phyloP scores from a whole-genome alignment of 1,140 invertebrate genomes.

The Aporrectodea caliginosa region DNA sequence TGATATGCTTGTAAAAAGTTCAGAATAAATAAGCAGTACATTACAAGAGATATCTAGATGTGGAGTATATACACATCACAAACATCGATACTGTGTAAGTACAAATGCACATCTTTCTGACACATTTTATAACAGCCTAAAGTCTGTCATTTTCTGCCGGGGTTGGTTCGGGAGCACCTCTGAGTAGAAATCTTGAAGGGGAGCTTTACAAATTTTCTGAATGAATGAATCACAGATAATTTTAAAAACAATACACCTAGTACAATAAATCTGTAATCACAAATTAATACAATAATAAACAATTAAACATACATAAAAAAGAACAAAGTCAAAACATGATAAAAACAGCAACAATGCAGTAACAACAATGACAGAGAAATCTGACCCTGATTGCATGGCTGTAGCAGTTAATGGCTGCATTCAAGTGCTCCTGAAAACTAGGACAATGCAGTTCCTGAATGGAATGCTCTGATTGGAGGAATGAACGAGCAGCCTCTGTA shows the following conservation, averaged over 20 bases:
- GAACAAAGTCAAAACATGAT: background rate
- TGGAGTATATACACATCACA: too few species aligned
- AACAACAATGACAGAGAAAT: background rate
- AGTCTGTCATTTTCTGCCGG: too few species aligned
- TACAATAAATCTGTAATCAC: background rate
- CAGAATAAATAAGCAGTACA: too few species aligned
- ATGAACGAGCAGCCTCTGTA: slow-evolving; percentile 68
- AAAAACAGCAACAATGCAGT: background rate
- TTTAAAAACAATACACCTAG: background rate
- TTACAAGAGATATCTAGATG: too few species aligned
- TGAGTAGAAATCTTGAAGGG: too few species aligned
- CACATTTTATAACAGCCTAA: too few species aligned
- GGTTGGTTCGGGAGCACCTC: too few species aligned
- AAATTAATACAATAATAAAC: background rate
- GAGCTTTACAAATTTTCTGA: too few species aligned
- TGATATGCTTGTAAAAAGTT: too few species aligned
- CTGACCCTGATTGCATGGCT: slow-evolving; percentile 61
- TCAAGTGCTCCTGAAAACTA: slow-evolving; percentile 67
- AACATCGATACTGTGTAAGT: too few species aligned
- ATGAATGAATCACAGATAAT: too few species aligned
- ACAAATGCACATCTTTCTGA: too few species aligned
- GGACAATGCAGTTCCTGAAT: slow-evolving; percentile 64
- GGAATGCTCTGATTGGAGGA: slow-evolving; percentile 68
- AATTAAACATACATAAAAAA: background rate
- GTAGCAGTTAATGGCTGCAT: slow-evolving; percentile 71